Evolutionary conservation across 2,888 invertebrate species (phyloP).

Genomic region (Hymenopus coronatus): DNA sequence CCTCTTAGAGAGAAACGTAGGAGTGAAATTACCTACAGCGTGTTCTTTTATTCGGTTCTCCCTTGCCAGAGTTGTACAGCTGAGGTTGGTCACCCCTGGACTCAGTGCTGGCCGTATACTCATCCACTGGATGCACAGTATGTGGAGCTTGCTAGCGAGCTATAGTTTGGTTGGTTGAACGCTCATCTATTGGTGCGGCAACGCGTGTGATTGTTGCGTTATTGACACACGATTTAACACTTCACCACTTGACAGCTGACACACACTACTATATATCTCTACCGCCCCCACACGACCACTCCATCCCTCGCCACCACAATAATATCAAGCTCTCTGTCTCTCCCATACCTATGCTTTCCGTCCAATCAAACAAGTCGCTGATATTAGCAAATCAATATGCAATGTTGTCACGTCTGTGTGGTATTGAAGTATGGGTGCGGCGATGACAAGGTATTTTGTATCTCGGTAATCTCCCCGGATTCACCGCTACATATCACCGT

Average conservation of each 20-base stretch:
- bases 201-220: slow-evolving; percentile 32
- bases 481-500: background rate
- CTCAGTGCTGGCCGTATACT: background rate
- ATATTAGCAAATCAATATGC: slow-evolving; percentile 13
- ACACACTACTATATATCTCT: slow-evolving; percentile 16
- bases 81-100: background rate
- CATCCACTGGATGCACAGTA: slow-evolving; percentile 18
- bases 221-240: slow-evolving; percentile 34
- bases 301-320: background rate
- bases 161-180: slow-evolving; percentile 15
- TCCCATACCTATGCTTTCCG: background rate
- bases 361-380: slow-evolving; percentile 1
- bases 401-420: background rate
- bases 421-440: background rate
- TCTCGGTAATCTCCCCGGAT: background rate
- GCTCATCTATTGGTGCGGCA: slow-evolving; percentile 26
- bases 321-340: background rate
- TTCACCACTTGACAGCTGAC: slow-evolving; percentile 33
- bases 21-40: too few species aligned
- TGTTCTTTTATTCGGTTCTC: too few species aligned
- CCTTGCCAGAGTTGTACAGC: background rate
- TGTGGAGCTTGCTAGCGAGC: background rate
- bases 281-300: slow-evolving; percentile 4
- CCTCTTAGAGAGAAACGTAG: too few species aligned
- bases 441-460: background rate